Conservation (phyloP, 2,113 vertebrate genomes). For the Oreochromis tanganicae region DNA sequence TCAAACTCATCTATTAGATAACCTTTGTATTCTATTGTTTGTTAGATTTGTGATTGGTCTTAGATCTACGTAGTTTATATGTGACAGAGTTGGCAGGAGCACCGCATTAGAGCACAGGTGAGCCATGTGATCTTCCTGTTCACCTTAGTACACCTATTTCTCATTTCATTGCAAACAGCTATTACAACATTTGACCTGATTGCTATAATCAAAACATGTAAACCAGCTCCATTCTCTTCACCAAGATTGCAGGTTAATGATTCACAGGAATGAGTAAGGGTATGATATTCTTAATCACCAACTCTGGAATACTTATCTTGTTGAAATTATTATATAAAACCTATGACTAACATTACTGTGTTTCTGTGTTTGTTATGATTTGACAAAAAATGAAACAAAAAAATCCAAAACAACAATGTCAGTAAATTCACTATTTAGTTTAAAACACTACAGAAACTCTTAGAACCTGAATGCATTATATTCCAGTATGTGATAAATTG, state of each 20-base stretch:
- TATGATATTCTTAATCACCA: not conserved
- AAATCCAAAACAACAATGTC: not conserved
- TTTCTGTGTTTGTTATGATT: not conserved
- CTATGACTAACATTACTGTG: not conserved
- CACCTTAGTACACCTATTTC: no score
- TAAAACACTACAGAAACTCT: rapidly evolving
- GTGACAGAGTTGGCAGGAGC: no score
- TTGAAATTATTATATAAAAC: not conserved
- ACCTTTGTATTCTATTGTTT: no score
- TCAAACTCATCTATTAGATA: no score
- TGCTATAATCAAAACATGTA: not conserved
- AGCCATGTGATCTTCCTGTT: no score
- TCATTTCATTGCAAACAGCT: not conserved
- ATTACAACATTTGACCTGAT: not conserved
- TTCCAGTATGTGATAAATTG: not conserved
- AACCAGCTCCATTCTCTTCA: not conserved
- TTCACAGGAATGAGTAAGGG: not conserved
- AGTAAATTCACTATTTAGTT: not conserved
- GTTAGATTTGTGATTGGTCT: no score
- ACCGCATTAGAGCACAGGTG: no score
- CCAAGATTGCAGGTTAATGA: not conserved
- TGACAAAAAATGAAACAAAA: not conserved
- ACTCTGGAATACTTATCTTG: not conserved
- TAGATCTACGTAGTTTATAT: no score
- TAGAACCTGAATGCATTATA: not conserved